Percentiles rank a stretch among this genome's conserved stretches.
These are phyloP conservation scores for Helicolenus hilgendorfi DNA, from an alignment of 2,797 vertebrate genomes.

Conservation along the genomic window DNA sequence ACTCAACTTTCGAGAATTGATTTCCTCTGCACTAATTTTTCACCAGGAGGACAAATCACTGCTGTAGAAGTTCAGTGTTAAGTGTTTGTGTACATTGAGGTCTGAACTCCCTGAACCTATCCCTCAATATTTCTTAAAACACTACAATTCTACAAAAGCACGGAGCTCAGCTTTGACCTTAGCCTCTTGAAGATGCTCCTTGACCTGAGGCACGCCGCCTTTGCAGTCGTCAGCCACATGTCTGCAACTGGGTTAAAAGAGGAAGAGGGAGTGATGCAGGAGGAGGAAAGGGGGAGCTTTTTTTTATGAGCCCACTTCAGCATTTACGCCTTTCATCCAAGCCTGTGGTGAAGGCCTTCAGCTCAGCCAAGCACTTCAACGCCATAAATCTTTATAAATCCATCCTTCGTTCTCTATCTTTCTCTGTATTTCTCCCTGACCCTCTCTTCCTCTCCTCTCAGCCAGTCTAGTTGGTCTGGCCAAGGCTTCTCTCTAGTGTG, in stretches of 20 bases:
- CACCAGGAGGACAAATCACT: conserved; percentile 4
- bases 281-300: conserved; percentile 26
- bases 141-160: not conserved
- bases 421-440: conserved; percentile 32
- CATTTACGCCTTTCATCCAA: conserved; percentile 83
- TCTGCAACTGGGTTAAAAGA: conserved; percentile 60
- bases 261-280: conserved; percentile 40
- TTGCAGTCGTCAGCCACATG: conserved; percentile 56
- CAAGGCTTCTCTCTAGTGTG: conserved; percentile 49
- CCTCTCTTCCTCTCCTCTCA: conserved; percentile 13
- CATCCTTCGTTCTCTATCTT: conserved; percentile 38
- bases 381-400: conserved; percentile 79
- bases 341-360: conserved; percentile 62
- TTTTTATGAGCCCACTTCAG: conserved; percentile 69
- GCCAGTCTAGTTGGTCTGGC: conserved; percentile 42
- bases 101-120: not conserved
- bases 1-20: conserved; percentile 7
- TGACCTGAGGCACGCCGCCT: conserved; percentile 33
- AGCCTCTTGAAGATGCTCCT: conserved; percentile 26
- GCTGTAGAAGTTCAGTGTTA: not conserved
- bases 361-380: conserved; percentile 70
- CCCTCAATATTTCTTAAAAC: not conserved
- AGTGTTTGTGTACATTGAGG: not conserved
- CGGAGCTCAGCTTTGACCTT: not conserved
- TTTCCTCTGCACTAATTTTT: conserved; percentile 6